phyloP scores from a whole-genome alignment of 1,140 invertebrate species.

The Drosophila obscura region DNA sequence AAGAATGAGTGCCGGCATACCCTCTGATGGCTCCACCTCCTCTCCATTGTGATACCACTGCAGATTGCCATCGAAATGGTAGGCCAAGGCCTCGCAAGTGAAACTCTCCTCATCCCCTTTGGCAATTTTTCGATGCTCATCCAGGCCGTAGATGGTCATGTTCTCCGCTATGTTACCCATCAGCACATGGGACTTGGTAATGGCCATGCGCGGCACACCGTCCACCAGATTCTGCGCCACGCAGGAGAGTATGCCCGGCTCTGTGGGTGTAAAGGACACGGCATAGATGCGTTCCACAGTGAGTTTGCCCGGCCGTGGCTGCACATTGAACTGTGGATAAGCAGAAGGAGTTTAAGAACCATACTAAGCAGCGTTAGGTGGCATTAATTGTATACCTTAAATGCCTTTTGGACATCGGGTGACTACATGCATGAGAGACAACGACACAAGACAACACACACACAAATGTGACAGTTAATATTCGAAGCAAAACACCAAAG shows the following conservation, averaged over 20 bases:
- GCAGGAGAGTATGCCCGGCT: constrained; percentile 81
- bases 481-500: constrained; percentile 7
- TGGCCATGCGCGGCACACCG: constrained; percentile 11
- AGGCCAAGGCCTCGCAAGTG: constrained; percentile 85
- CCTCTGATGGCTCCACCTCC: constrained; percentile 25
- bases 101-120: constrained; percentile 85
- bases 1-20: constrained; percentile 14
- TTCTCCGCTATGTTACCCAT: constrained; percentile 70
- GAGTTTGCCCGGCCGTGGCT: constrained; percentile 40
- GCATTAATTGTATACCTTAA: constrained; percentile 14
- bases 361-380: too few species aligned
- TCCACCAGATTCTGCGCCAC: constrained; percentile 68
- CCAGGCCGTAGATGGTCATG: constrained; percentile 62
- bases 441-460: constrained; percentile 14
- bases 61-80: constrained; percentile 84
- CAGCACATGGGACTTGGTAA: constrained; percentile 51
- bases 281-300: constrained; percentile 64
- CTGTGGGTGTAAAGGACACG: constrained; percentile 60
- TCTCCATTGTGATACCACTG: constrained; percentile 80
- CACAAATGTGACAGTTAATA: constrained; percentile 17
- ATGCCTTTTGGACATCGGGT: background rate
- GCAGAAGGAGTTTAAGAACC: too few species aligned
- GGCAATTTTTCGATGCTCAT: constrained; percentile 80
- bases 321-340: constrained; percentile 43
- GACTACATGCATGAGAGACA: constrained; percentile 12